Conservation (phyloP, 2,888 invertebrate species). For the Dorcus parallelipipedus region DNA sequence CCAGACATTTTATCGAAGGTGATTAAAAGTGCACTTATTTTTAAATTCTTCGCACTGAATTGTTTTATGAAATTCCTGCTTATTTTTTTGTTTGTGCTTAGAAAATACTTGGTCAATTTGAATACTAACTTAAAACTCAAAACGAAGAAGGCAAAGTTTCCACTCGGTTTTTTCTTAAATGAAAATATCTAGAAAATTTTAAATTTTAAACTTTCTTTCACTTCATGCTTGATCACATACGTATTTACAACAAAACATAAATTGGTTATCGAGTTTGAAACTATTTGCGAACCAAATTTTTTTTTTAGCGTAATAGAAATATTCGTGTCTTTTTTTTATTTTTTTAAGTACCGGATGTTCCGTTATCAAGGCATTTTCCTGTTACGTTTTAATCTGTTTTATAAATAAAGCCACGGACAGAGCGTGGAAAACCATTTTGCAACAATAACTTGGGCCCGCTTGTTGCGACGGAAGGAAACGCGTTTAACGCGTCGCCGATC, state of each 20-base stretch:
- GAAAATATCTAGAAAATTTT: not conserved
- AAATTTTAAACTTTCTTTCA: not conserved
- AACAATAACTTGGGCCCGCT: not conserved
- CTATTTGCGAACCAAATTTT: no score
- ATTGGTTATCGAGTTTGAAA: no score
- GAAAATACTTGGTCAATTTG: no score
- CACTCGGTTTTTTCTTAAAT: no score
- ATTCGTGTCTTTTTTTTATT: not conserved
- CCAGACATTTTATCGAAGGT: no score
- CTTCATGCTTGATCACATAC: not conserved
- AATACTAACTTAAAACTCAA: no score
- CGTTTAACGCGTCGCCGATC: not conserved
- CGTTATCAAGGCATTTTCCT: not conserved
- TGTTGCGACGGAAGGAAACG: not conserved
- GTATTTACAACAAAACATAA: no score
- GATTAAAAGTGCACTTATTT: no score
- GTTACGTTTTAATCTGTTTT: not conserved
- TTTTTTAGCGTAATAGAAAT: not conserved
- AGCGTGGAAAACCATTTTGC: not conserved
- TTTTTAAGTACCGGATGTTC: not conserved
- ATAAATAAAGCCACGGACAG: not conserved
- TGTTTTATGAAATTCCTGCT: no score
- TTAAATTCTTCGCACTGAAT: no score
- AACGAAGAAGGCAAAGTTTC: no score
- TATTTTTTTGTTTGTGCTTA: no score